Evolutionary conservation across 1,140 invertebrate species (phyloP), one percentile per base, ranked within the genome.

Genomic region (Heliothis virescens): DNA sequence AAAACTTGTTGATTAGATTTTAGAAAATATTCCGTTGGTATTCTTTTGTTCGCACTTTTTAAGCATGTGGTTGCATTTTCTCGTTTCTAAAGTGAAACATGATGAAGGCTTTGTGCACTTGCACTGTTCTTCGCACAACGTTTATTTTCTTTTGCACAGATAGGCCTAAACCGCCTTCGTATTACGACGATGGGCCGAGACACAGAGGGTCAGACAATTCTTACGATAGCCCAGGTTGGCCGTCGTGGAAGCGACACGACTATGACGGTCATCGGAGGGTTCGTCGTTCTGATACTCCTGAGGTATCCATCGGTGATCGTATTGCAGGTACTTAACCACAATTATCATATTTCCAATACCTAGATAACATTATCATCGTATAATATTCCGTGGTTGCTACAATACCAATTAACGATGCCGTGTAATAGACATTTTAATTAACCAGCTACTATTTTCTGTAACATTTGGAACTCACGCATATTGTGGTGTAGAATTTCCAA

Each of bases 241-340:
- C 52, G 34, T 34, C 34, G 3, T 34, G 34, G 34, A 34, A 34
- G 34, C 34, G 7, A 34, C 34, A 34, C 7, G 34, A 7, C 5
- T 76, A 63, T 15, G 41, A 76, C 21, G 41, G 34, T 34, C 34
- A 34, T 3, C 34, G 34, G 75, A 78, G 82, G 11, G 79, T 78
- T 21, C 65, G 5, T 12, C 79, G 85, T 60, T 65, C 77, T 16
- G 41, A 82, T 41, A 76, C 83, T 29, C 83, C 77, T n/a, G 82
- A 72, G 34, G 77, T 87, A 13, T 84, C 83, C 29, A 69, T 92
- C 16, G 91, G 87, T 50, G 65, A 87, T 72, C 89, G 88, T 79
- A 91, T 92, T 76, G 85, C 90, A 86, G 91, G 90, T 90, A 89
- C 21, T 0, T n/a, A 2, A 63, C 29, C 4, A 63, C 47, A 1